phyloP scores from a whole-genome alignment of 1,140 invertebrate species.

The Ceratina japonica region DNA sequence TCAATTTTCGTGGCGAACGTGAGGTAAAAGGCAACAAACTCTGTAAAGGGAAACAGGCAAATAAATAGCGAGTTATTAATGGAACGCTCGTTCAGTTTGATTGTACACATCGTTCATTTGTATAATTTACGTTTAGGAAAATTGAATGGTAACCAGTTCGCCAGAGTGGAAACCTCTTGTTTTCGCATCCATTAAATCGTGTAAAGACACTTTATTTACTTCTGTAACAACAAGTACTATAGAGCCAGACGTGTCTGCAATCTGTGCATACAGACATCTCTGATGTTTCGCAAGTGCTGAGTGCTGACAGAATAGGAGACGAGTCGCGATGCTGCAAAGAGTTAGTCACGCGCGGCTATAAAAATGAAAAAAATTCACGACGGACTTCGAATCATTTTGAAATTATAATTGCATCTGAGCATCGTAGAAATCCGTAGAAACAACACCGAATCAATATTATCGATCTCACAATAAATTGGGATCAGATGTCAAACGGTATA shows the following conservation, averaged over 20 bases:
- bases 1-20: conserved; percentile 1
- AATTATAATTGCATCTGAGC: background rate
- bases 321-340: background rate
- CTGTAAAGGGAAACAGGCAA: background rate
- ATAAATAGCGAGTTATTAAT: background rate
- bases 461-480: no score
- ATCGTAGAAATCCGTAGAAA: background rate
- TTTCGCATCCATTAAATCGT: background rate
- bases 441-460: no score
- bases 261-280: background rate
- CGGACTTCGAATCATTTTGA: background rate
- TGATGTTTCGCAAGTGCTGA: conserved; percentile 5
- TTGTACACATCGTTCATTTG: background rate
- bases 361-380: conserved; percentile 15
- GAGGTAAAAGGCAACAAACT: no score
- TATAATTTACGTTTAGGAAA: background rate
- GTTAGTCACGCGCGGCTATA: background rate
- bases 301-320: no score
- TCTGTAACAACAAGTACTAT: background rate
- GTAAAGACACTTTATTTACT: background rate
- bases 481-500: background rate
- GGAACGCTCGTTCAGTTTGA: background rate
- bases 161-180: background rate
- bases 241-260: background rate
- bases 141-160: background rate